A percentile compares a stretch with the other conserved stretches of the same genome.
Evolutionary conservation across 2,888 invertebrate genomes (phyloP).

Genomic region (Melieria omissa): DNA sequence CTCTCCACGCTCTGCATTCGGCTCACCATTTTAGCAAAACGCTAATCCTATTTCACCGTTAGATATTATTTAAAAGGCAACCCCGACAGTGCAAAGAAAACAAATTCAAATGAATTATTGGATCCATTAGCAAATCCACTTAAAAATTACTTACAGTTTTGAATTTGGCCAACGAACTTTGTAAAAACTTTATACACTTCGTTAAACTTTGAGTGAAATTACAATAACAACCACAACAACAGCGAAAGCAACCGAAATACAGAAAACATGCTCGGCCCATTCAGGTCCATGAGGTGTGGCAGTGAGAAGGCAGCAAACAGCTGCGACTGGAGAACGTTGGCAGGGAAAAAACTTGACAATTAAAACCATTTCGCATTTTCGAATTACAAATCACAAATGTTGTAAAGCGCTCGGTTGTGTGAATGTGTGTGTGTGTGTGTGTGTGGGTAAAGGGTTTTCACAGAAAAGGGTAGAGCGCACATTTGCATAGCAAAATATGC

Average conservation of each 20-base stretch:
- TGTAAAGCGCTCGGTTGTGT: not conserved
- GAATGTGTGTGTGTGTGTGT: not conserved
- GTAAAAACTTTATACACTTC: slow-evolving; percentile 60
- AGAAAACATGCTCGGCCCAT: slow-evolving; percentile 1
- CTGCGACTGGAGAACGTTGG: not conserved
- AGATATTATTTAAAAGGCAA: slow-evolving; percentile 24
- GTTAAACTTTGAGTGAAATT: slow-evolving; percentile 52
- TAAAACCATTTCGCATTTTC: slow-evolving; percentile 53
- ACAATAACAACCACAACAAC: slow-evolving; percentile 28
- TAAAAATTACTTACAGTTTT: slow-evolving; percentile 49
- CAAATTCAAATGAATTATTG: slow-evolving; percentile 65
- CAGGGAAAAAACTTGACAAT: slow-evolving; percentile 56
- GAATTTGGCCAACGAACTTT: slow-evolving; percentile 36
- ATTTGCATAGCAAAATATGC: slow-evolving; percentile 59
- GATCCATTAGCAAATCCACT: slow-evolving; percentile 65
- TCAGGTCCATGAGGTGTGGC: not conserved
- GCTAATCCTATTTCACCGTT: slow-evolving; percentile 33
- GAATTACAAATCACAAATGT: slow-evolving; percentile 45
- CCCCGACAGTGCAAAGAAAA: slow-evolving; percentile 44
- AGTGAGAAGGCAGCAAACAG: not conserved
- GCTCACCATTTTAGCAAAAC: not conserved
- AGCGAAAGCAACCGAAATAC: slow-evolving; percentile 30
- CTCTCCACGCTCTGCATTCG: not conserved
- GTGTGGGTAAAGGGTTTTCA: slow-evolving; percentile 2
- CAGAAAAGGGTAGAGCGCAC: slow-evolving; percentile 30